Evolutionary conservation across 2,888 invertebrate species (phyloP), one percentile per base, ranked within the genome.

Genomic region (Rhamnusium bicolor): DNA sequence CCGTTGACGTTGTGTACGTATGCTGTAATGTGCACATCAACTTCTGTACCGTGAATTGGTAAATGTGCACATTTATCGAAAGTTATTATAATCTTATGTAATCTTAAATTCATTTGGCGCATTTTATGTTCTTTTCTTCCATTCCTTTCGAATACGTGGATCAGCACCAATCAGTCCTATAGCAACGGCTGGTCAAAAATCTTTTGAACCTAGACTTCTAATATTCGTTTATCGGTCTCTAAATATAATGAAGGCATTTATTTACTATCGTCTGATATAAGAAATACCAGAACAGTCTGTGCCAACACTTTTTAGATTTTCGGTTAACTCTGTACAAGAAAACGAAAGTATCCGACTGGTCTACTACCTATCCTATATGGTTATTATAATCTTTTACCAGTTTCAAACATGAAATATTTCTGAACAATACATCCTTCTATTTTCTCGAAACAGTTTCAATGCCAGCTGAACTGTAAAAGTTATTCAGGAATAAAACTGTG

Each of bases 21-120:
- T 54, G 14, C 54, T 54, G 24, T 24, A 54, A n/a, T 54, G 21
- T n/a, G 54, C 54, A 27, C 27, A 21, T 54, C 24, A 2, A 54
- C 54, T 27, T 54, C 18, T 3, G 51, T 51, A n/a, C 7, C 18
- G 51, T 65, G 24, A 51, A 63, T 2, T 29, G 53, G 51, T 32
- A 65, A 51, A 29, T 65, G 51, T 51, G 65, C 65, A 51, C 49
- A 49, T 65, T 65, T 65, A 19, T 65, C 53, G 49, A 51, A 65
- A 5, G 18, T 49, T 65, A 51, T 51, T 65, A 51, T 29, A 65
- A 63, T 16, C 24, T 14, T n/a, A n/a, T n/a, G n/a, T 29, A 7
- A 49, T 12, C 18, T 65, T 65, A 29, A 51, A 65, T 27, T 67
- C 21, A 67, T 67, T 67, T 29, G 46, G 56, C 21, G 46, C n/a